Percentiles rank a stretch among this genome's conserved stretches.
These are phyloP conservation scores for Cylas formicarius DNA, from an alignment of 1,140 invertebrate genomes.

Conservation along the genomic window DNA sequence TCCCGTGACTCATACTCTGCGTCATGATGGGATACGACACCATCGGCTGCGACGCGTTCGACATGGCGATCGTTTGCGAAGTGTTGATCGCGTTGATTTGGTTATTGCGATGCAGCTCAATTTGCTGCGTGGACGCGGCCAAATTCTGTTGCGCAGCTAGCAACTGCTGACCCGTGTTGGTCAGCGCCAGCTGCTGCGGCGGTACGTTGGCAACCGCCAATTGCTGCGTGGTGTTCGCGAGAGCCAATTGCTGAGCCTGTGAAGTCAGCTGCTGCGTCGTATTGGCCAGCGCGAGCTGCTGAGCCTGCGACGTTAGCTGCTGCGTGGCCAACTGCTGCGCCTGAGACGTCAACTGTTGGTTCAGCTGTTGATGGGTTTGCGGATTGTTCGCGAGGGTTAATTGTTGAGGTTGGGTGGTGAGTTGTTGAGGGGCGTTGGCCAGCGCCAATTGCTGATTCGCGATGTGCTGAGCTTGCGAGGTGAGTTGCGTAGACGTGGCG, in stretches of 20 bases:
- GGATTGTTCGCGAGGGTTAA: constrained; percentile 29
- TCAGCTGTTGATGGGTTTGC: constrained; percentile 22
- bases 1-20: constrained; percentile 42
- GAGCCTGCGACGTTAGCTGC: constrained; percentile 32
- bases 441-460: constrained; percentile 35
- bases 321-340: constrained; percentile 33
- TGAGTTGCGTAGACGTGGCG: constrained; percentile 36
- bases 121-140: constrained; percentile 36
- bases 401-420: constrained; percentile 33
- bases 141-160: constrained; percentile 37
- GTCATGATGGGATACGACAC: constrained; percentile 69
- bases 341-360: constrained; percentile 37
- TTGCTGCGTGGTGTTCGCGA: constrained; percentile 36
- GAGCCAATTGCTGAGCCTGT: constrained; percentile 30
- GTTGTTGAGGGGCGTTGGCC: constrained; percentile 20
- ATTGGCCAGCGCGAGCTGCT: constrained; percentile 32
- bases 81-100: constrained; percentile 41
- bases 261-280: constrained; percentile 31
- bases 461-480: constrained; percentile 35
- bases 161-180: constrained; percentile 25
- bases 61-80: constrained; percentile 47
- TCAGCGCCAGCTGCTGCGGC: constrained; percentile 32
- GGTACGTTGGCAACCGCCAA: constrained; percentile 32
- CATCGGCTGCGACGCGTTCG: constrained; percentile 51
- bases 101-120: constrained; percentile 36